A percentile compares a stretch with the other conserved stretches of the same genome.
Conservation (phyloP, 2,797 vertebrate species). For the Nyctalus aviator region DNA sequence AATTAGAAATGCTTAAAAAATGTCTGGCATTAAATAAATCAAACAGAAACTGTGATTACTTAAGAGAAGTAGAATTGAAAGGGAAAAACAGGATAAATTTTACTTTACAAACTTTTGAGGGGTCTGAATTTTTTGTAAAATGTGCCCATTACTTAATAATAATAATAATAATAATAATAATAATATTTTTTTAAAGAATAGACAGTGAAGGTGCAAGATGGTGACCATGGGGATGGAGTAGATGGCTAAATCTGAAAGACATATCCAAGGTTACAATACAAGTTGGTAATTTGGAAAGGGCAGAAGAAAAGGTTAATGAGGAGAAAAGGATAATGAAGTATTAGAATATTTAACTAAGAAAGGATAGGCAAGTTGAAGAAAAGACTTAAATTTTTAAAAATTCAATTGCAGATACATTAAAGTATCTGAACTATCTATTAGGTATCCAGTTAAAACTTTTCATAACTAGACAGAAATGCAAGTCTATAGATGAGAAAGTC, state of each 20-base stretch:
- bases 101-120: conserved; percentile 47
- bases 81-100: background rate
- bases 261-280: conserved; percentile 22
- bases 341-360: conserved; percentile 37
- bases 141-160: background rate
- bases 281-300: conserved; percentile 39
- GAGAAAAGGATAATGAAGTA: conserved; percentile 33
- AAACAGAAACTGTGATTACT: conserved; percentile 18
- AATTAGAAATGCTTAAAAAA: conserved; percentile 48
- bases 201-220: background rate
- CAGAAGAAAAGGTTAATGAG: conserved; percentile 35
- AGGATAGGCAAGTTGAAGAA: background rate
- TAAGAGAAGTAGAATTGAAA: conserved; percentile 12
- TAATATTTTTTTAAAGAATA: background rate
- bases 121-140: background rate
- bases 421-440: background rate
- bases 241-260: conserved; percentile 5
- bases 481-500: conserved; percentile 5
- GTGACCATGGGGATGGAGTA: background rate
- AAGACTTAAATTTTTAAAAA: conserved; percentile 10
- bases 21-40: conserved; percentile 25
- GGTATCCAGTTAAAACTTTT: conserved; percentile 3
- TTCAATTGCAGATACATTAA: conserved; percentile 50
- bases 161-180: background rate
- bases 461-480: conserved; percentile 43